A percentile compares a stretch with the other conserved stretches of the same genome.
These are phyloP conservation scores for Ariolimax columbianus DNA, from an alignment of 2,888 invertebrate genomes.

Conservation along the genomic window DNA sequence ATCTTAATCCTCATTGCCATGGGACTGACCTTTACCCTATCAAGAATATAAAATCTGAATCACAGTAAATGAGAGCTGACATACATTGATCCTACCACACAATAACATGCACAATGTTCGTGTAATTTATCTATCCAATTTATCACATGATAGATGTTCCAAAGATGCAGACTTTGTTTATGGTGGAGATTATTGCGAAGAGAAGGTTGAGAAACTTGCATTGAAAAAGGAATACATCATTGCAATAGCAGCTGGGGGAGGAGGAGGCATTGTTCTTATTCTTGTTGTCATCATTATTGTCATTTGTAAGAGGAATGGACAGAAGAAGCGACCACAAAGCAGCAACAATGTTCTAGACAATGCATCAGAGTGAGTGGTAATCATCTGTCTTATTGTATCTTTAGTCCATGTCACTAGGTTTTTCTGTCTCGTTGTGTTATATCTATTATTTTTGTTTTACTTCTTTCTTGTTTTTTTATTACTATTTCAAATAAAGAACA, in stretches of 20 bases:
- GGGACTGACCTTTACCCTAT: too few species aligned
- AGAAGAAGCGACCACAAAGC: background rate
- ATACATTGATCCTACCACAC: too few species aligned
- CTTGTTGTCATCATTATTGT: conserved; percentile 38
- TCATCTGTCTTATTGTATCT: background rate
- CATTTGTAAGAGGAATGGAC: background rate
- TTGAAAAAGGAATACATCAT: conserved; percentile 44
- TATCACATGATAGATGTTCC: conserved; percentile 25
- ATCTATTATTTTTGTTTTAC: background rate
- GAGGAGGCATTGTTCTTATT: conserved; percentile 51
- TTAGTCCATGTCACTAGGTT: too few species aligned
- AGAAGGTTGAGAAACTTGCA: conserved; percentile 42
- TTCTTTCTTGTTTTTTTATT: background rate
- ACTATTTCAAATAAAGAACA: too few species aligned
- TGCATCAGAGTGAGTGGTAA: conserved; percentile 36
- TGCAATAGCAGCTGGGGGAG: conserved; percentile 47
- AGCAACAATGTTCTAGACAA: background rate
- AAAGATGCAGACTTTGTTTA: conserved; percentile 33
- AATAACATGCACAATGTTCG: background rate
- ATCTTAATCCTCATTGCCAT: too few species aligned
- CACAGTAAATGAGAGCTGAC: too few species aligned
- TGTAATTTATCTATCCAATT: background rate
- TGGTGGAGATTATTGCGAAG: conserved; percentile 42
- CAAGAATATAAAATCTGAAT: too few species aligned
- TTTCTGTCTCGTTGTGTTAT: background rate